phyloP scores from a whole-genome alignment of 2,113 vertebrate species.

The Gobio gobio region DNA sequence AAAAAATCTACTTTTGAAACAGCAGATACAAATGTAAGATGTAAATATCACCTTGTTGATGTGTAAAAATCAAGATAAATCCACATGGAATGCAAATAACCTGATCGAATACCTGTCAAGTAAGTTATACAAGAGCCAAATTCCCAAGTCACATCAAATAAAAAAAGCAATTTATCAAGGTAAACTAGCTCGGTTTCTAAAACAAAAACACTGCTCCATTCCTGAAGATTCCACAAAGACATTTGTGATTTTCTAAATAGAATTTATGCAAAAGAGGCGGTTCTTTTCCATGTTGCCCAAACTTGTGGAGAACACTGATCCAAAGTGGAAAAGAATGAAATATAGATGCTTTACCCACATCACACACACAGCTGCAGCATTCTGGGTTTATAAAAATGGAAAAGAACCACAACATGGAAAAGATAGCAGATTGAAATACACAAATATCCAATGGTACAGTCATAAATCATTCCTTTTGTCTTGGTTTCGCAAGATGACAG shows the following conservation, averaged over 20 bases:
- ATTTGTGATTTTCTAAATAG: not conserved
- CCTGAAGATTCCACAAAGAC: not conserved
- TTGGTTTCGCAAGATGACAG: not conserved
- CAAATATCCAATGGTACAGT: not conserved
- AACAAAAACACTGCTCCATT: not conserved
- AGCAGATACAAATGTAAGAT: no score
- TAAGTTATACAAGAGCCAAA: not conserved
- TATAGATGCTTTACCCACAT: constrained; percentile 30
- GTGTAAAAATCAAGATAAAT: not conserved
- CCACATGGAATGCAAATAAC: not conserved
- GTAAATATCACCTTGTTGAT: no score
- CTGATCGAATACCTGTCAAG: not conserved
- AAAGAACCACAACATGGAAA: constrained; percentile 49
- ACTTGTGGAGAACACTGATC: constrained; percentile 36
- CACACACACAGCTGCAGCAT: constrained; percentile 11
- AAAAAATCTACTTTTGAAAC: no score
- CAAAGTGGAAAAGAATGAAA: constrained; percentile 12
- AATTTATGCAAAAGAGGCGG: not conserved
- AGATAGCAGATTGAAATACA: not conserved
- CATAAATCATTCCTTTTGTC: constrained; percentile 26
- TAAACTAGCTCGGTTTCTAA: not conserved
- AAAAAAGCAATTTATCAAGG: not conserved
- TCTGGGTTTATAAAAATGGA: constrained; percentile 12
- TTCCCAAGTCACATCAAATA: not conserved
- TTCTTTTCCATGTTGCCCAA: constrained; percentile 8